A percentile compares a stretch with the other conserved stretches of the same genome.
Conservation (phyloP, 2,888 invertebrate genomes). For the Salpingus planirostris region DNA sequence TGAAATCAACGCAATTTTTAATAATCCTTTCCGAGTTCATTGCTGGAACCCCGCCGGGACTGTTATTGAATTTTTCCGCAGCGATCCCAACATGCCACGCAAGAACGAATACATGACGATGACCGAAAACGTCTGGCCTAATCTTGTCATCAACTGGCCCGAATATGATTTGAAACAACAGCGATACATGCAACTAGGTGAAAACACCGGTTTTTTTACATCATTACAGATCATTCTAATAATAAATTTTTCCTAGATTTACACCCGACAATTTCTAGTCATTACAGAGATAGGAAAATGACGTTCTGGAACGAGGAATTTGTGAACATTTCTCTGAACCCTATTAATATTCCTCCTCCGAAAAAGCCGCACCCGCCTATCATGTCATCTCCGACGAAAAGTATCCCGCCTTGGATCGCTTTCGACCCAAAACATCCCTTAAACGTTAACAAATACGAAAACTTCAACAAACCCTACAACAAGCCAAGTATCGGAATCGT, state of each 20-base stretch:
- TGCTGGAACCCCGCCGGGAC: no score
- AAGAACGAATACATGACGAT: conserved; percentile 55
- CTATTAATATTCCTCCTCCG: conserved; percentile 21
- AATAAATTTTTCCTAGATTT: no score
- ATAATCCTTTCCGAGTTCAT: no score
- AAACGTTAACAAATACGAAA: conserved; percentile 20
- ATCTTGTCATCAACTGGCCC: conserved; percentile 70
- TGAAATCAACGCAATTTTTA: no score
- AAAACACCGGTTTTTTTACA: no score
- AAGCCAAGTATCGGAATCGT: no score
- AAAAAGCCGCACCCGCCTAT: conserved; percentile 6
- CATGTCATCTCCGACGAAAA: conserved; percentile 20
- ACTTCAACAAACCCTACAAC: conserved; percentile 18
- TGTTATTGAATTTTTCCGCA: conserved; percentile 42
- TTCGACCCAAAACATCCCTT: conserved; percentile 6
- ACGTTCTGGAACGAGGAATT: conserved; percentile 79
- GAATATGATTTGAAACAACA: conserved; percentile 68
- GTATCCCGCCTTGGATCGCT: conserved; percentile 22
- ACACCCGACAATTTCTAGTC: no score
- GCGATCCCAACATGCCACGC: conserved; percentile 70
- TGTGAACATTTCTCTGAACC: conserved; percentile 56
- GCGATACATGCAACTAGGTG: conserved; percentile 70
- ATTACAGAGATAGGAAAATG: conserved; percentile 70
- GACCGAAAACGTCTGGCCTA: conserved; percentile 57
- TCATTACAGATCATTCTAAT: no score